A percentile compares a stretch with the other conserved stretches of the same genome.
Evolutionary conservation across 1,140 invertebrate genomes (phyloP).

Genomic region (Pseudoatta argentina): DNA sequence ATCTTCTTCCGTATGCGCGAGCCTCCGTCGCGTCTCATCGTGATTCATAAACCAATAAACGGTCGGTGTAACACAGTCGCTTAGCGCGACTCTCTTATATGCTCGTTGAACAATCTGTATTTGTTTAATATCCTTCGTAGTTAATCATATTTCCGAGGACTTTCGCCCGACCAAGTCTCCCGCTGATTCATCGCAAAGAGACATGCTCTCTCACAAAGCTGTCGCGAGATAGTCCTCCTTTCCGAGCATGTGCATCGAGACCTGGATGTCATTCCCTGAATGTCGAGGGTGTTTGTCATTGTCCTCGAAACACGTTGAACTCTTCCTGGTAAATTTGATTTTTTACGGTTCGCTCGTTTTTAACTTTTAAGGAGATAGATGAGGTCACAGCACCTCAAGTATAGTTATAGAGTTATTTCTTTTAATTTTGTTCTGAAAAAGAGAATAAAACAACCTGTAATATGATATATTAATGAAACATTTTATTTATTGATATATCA

Average conservation of each 20-base stretch:
- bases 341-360: not conserved
- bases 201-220: not conserved
- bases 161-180: conserved; percentile 4
- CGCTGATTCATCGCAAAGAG: conserved; percentile 23
- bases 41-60: conserved; percentile 42
- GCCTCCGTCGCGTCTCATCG: not conserved
- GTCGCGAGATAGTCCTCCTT: not conserved
- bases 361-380: too few relatives aligned
- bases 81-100: not conserved
- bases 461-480: too few relatives aligned
- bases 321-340: not conserved
- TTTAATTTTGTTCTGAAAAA: too few relatives aligned
- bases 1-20: conserved; percentile 11
- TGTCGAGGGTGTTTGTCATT: not conserved
- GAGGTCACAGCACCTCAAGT: too few relatives aligned
- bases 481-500: too few relatives aligned
- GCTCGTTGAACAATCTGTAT: conserved; percentile 4
- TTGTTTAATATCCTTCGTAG: conserved; percentile 37
- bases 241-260: not conserved
- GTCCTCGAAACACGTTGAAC: not conserved
- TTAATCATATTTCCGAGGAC: conserved; percentile 32
- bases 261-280: not conserved
- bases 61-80: conserved; percentile 13
- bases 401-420: too few relatives aligned
- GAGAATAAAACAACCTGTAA: too few relatives aligned